Percentiles rank a stretch among this genome's conserved stretches.
phyloP scores from a whole-genome alignment of 2,113 vertebrate species.

The Saccopteryx leptura region DNA sequence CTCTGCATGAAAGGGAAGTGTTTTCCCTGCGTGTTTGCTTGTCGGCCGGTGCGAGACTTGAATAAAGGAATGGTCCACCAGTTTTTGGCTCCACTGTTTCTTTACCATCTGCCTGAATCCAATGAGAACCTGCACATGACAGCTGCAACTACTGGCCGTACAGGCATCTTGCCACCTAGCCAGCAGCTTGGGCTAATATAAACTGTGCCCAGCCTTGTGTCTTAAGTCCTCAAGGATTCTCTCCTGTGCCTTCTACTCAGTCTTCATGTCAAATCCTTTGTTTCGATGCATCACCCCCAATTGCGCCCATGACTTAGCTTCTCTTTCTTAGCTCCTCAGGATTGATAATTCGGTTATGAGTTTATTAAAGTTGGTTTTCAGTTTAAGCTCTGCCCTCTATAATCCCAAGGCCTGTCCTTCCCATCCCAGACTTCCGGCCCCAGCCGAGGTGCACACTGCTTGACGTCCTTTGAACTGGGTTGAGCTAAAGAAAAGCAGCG shows the following conservation, averaged over 20 bases:
- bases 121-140: too few relatives aligned
- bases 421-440: background rate
- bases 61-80: too few relatives aligned
- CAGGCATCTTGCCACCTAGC: background rate
- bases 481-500: background rate
- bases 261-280: background rate
- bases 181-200: background rate
- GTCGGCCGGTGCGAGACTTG: too few relatives aligned
- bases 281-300: background rate
- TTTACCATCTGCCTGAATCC: too few relatives aligned
- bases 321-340: background rate
- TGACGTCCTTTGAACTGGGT: background rate
- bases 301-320: background rate
- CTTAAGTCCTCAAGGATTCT: background rate
- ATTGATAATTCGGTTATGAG: background rate
- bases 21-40: too few relatives aligned
- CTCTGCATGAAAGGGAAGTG: too few relatives aligned
- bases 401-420: background rate
- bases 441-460: fast-evolving
- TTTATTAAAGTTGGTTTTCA: background rate
- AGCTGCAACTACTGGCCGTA: too few relatives aligned
- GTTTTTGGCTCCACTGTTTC: too few relatives aligned
- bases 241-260: background rate
- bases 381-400: background rate
- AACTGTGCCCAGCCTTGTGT: fast-evolving